phyloP scores from a whole-genome alignment of 2,113 vertebrate genomes.

The Nyctereutes procyonoides region DNA sequence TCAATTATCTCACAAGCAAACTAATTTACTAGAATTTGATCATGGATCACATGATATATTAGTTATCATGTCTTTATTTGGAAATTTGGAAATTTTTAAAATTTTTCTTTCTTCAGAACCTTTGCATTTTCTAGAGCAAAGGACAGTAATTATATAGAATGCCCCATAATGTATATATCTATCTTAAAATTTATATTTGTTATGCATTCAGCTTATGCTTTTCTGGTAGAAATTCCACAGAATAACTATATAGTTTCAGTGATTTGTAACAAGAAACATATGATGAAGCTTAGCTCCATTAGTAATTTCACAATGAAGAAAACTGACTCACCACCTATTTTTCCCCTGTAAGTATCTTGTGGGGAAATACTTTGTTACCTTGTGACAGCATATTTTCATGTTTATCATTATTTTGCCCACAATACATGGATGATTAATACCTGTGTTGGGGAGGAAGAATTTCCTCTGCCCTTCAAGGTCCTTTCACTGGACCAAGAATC shows the following conservation, averaged over 20 bases:
- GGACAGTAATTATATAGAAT: not conserved
- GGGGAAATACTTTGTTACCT: not conserved
- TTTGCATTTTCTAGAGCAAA: not conserved
- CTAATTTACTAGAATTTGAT: not conserved
- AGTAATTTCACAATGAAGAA: too few species aligned
- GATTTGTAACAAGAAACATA: not conserved
- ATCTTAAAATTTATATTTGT: not conserved
- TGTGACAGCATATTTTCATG: not conserved
- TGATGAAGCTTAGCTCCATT: not conserved
- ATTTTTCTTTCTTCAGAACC: not conserved
- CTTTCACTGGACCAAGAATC: not conserved
- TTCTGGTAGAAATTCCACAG: not conserved
- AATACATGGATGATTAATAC: not conserved
- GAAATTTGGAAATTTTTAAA: not conserved
- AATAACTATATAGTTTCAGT: not conserved
- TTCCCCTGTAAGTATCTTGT: not conserved
- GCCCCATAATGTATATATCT: not conserved
- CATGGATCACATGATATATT: not conserved
- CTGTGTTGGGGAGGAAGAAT: not conserved
- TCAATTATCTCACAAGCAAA: not conserved
- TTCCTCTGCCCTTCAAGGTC: not conserved
- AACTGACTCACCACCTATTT: not conserved
- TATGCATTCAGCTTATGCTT: not conserved
- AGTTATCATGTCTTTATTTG: not conserved
- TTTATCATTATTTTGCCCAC: not conserved